Evolutionary conservation across 2,888 invertebrate genomes (phyloP).

Genomic region (Unio pictorum): DNA sequence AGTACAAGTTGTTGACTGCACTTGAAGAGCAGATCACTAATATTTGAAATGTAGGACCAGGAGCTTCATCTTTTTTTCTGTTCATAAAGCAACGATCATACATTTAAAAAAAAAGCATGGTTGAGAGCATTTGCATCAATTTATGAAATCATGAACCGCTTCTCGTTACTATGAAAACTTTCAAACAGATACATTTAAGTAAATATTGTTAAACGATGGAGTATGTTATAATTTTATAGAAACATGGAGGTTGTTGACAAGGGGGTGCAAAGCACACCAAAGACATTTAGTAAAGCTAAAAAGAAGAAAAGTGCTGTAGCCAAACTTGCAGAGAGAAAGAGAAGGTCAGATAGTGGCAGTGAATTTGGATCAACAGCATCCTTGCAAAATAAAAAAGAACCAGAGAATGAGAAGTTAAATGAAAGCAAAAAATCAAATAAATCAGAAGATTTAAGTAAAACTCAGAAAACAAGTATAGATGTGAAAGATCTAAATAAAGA

Average conservation of each 20-base stretch:
- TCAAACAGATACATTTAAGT: too few relatives aligned
- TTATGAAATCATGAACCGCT: too few relatives aligned
- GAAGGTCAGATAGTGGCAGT: conserved; percentile 48
- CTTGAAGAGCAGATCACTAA: too few relatives aligned
- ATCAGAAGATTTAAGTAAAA: conserved; percentile 5
- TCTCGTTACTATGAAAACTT: too few relatives aligned
- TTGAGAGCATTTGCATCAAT: too few relatives aligned
- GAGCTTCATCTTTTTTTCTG: too few relatives aligned
- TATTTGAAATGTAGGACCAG: too few relatives aligned
- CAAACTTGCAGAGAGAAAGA: conserved; percentile 55
- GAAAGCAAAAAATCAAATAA: background rate
- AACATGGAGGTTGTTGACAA: conserved; percentile 1
- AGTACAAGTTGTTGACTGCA: too few relatives aligned
- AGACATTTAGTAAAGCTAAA: conserved; percentile 16
- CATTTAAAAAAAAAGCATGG: too few relatives aligned
- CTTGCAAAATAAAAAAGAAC: conserved; percentile 16
- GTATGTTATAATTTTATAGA: background rate
- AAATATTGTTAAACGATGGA: too few relatives aligned
- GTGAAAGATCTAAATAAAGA: conserved; percentile 2
- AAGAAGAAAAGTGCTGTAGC: conserved; percentile 59
- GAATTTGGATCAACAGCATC: conserved; percentile 51
- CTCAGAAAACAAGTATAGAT: background rate
- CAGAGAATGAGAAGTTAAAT: background rate
- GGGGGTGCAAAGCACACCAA: conserved; percentile 3
- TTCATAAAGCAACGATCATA: too few relatives aligned